Evolutionary conservation across 2,888 invertebrate genomes (phyloP), one percentile per base, ranked within the genome.

Genomic region (Stenolophus ochropezus): DNA sequence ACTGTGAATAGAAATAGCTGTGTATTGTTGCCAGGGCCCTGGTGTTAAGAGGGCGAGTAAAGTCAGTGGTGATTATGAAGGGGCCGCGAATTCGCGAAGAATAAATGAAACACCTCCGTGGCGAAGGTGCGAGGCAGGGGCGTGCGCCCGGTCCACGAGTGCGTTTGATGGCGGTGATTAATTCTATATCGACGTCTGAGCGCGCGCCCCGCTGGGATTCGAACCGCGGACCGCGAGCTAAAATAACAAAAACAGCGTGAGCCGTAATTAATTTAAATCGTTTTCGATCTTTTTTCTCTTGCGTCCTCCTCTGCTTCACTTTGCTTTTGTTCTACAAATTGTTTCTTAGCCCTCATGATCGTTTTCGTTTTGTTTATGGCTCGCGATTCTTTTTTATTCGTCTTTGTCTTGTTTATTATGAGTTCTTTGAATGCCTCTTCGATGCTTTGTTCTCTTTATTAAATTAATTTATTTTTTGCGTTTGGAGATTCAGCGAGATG

Each of bases 241-340:
- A 87, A 88, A 88, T 87, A 87, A 87, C 87, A 87, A 86, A 87
- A 88, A 86, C 88, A 87, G 88, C 87, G 85, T 86, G 87, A 86
- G 86, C 83, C 85, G 85, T 87, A 87, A 87, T 87, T 87, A 88
- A 87, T 88, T 87, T 87, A 86, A 87, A 87, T 87, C 85, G 86
- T 84, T 84, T 85, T 85, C 84, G 85, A 84, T 83, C 84, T 84
- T 85, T 81, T 83, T 83, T 82, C 83, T 84, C 83, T 83, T 56
- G 16, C 56, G 51, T 80, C 73, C 49, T 80, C 56, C 42, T 25
- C 18, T 14, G 73, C n/a, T 84, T 86, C 85, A 76, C 75, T 83
- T 76, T 79, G 74, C 61, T 82, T 81, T 82, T 77, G 82, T 77
- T 82, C 84, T 84, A 84, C 84, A 84, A 84, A 85, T 84, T 85